phyloP scores from a whole-genome alignment of 35 echinoderm and acorn worm genomes.

The Strongylocentrotus purpuratus region DNA sequence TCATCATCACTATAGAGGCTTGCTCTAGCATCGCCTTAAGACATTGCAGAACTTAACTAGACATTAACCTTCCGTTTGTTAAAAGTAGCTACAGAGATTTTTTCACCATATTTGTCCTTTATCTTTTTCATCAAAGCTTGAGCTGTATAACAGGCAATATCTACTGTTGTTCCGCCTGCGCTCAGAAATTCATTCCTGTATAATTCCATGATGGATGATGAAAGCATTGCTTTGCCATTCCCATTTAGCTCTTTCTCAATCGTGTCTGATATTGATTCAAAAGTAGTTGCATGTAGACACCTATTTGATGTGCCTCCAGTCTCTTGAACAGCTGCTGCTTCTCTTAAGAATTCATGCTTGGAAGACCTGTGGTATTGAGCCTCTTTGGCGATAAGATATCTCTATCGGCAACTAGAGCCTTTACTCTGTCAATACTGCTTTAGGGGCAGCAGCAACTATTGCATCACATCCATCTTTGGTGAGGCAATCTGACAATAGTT shows the following conservation, averaged over 20 bases:
- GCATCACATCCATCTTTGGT: constrained; percentile 62
- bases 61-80: constrained; percentile 57
- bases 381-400: too few species aligned
- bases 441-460: constrained; percentile 58
- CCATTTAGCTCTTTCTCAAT: constrained; percentile 60
- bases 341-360: constrained; percentile 57
- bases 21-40: too few species aligned
- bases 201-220: constrained; percentile 67
- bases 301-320: constrained; percentile 53
- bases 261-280: constrained; percentile 51
- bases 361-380: too few species aligned
- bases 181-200: constrained; percentile 60
- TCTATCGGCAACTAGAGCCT: constrained; percentile 56
- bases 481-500: constrained; percentile 66
- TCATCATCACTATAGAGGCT: too few species aligned
- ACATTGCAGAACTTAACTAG: too few species aligned
- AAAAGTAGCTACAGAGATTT: constrained; percentile 49
- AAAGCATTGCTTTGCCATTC: constrained; percentile 61
- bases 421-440: constrained; percentile 60
- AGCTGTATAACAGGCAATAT: constrained; percentile 53
- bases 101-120: constrained; percentile 60
- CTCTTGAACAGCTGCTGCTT: constrained; percentile 39
- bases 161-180: constrained; percentile 51
- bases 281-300: constrained; percentile 58
- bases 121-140: constrained; percentile 65